Evolutionary conservation across 2,113 vertebrate species (phyloP), one percentile per base, ranked within the genome.

Genomic region (Ursus arctos): DNA sequence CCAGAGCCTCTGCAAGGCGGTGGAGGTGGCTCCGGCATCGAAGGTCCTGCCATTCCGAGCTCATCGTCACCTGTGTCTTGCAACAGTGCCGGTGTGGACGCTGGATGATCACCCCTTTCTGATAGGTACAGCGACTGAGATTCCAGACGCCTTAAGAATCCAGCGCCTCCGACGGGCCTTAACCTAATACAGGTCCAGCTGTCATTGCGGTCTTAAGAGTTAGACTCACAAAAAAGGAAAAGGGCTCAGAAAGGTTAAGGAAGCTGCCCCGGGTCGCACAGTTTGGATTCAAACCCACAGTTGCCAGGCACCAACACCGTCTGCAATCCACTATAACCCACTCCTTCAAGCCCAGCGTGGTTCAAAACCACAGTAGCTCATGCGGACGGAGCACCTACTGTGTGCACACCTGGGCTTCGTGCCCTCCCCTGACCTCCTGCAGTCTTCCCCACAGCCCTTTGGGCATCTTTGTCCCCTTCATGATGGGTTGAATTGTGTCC

Each of bases 111-210:
- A 19, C 28, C 13, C 59, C 63, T 43, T 33, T 33, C 8, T 53
- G 36, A 49, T n/a, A 16, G 28, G 47, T 26, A 9, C 7, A 26
- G 77, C 12, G 33, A 57, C n/a, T 3, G 63, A 71, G 63, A 49
- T 9, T 36, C 61, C 28, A 5, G 49, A 31, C 21, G 16, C 12
- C 12, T 43, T 16, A 71, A 4, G 40, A 19, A 36, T 47, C 57
- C 87, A 10, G 71, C 15, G 18, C 53, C 12, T 15, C 31, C 28
- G 5, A 33, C 0, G 1, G 43, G 26, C 28, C 22, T 88, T 71
- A 9, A 57, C 33, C 4, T 8, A 3, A 28, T 1, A 2, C 9
- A 0, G 40, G 14, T 4, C 28, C 12, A 3, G 18, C 59, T 61
- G 59, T 84, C 59, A 4, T 16, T 4, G 6, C 19, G 26, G 14